Conservation (phyloP, 2,888 invertebrate genomes). For the Thecophora atra region DNA sequence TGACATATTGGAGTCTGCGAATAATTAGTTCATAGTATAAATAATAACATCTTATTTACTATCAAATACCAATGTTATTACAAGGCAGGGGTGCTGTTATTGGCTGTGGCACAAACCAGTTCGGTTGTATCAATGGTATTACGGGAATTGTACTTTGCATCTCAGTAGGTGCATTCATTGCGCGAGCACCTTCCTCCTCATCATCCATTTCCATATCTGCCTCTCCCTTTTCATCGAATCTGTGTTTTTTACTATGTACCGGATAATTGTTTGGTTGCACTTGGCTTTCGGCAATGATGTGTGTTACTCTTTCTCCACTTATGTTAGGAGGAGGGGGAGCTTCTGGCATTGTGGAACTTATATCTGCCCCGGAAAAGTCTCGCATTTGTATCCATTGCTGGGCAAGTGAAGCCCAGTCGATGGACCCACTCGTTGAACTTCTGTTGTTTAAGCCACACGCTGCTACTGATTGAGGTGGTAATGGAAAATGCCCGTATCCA, state of each 20-base stretch:
- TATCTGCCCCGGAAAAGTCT: constrained; percentile 62
- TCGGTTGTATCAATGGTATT: constrained; percentile 28
- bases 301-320: constrained; percentile 30
- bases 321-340: constrained; percentile 70
- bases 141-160: neutral
- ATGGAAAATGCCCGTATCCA: constrained; percentile 76
- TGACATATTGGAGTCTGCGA: constrained; percentile 18
- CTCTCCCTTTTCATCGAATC: constrained; percentile 79
- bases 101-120: constrained; percentile 38
- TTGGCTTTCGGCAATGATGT: no score
- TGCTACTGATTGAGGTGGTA: constrained; percentile 67
- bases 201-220: constrained; percentile 89
- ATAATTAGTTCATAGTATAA: neutral
- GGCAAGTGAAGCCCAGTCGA: constrained; percentile 96
- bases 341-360: constrained; percentile 67
- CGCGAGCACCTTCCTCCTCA: constrained; percentile 64
- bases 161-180: constrained; percentile 34
- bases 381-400: constrained; percentile 99
- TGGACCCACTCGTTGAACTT: constrained; percentile 71
- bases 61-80: constrained; percentile 8
- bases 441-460: constrained; percentile 40
- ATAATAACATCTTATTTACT: neutral
- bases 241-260: constrained; percentile 46
- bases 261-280: no score
- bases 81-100: neutral